These are phyloP conservation scores for Psilanteris sp. DNA, from an alignment of 1,140 invertebrate genomes.

Conservation along the genomic window DNA sequence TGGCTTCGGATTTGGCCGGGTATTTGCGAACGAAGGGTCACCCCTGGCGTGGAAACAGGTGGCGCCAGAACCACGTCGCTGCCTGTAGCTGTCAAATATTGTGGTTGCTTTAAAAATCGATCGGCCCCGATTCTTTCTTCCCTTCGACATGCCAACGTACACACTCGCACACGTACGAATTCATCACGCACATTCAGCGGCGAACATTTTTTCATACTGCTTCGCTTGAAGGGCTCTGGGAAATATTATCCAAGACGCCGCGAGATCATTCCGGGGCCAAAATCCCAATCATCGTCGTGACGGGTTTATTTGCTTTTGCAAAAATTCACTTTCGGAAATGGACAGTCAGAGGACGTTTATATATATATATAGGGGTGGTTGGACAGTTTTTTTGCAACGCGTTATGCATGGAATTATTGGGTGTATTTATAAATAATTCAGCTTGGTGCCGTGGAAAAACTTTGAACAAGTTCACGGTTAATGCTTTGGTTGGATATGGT, in stretches of 20 bases:
- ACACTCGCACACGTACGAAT: background rate
- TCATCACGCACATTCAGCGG: background rate
- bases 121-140: constrained; percentile 68
- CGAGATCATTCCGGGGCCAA: too few species aligned
- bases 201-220: background rate
- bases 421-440: too few species aligned
- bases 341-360: too few species aligned
- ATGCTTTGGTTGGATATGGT: too few species aligned
- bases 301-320: too few species aligned
- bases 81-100: constrained; percentile 78
- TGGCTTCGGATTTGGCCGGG: constrained; percentile 58
- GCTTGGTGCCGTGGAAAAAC: too few species aligned
- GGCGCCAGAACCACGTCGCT: constrained; percentile 74
- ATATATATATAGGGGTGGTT: too few species aligned
- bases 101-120: constrained; percentile 79
- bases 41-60: constrained; percentile 74
- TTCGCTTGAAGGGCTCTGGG: background rate
- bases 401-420: too few species aligned
- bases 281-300: too few species aligned
- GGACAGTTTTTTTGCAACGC: too few species aligned
- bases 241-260: background rate
- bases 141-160: constrained; percentile 37
- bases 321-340: too few species aligned
- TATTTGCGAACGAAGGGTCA: constrained; percentile 66
- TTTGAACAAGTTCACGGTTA: too few species aligned